Conservation (phyloP, 2,113 vertebrate species). For the Coptodon rendalli region DNA sequence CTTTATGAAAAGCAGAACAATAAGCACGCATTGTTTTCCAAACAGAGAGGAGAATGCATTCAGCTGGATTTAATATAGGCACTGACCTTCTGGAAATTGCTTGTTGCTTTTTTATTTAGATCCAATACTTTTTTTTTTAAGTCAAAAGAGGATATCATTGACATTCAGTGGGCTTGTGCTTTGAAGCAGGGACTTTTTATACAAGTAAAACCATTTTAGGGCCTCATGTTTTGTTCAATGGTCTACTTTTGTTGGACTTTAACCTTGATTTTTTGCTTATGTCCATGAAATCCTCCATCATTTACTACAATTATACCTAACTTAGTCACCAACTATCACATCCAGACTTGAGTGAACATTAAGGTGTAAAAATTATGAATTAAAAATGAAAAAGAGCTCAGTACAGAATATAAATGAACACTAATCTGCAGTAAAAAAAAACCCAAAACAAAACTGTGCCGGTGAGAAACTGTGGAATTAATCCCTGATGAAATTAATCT, state of each 20-base stretch:
- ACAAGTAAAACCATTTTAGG: background rate
- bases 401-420: background rate
- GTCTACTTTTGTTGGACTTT: background rate
- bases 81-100: background rate
- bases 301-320: background rate
- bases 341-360: background rate
- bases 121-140: background rate
- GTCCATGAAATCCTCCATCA: background rate
- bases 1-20: background rate
- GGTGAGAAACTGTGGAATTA: background rate
- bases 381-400: background rate
- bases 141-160: accelerated
- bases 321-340: background rate
- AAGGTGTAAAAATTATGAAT: background rate
- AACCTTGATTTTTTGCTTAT: background rate
- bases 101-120: background rate
- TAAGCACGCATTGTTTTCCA: background rate
- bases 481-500: background rate
- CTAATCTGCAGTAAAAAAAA: background rate
- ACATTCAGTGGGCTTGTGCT: background rate
- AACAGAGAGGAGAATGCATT: background rate
- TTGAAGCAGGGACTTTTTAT: background rate
- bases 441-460: background rate
- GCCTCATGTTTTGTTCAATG: background rate
- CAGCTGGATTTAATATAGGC: background rate